Base-by-base conservation (phyloP, 2,888 invertebrate genomes). In the Drosophila subsilvestris region DNA sequence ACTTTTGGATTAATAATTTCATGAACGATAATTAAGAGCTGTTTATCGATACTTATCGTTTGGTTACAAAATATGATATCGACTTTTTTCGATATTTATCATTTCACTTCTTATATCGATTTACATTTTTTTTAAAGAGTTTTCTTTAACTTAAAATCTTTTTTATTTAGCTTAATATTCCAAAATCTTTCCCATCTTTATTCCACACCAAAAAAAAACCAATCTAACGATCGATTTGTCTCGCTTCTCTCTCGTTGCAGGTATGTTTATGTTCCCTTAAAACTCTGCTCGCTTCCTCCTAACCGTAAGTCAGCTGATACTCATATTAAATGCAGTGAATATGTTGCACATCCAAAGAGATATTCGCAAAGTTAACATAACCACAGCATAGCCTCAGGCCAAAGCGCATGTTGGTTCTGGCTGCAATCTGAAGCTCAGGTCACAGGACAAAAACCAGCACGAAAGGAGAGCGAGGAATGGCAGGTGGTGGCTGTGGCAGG, bases 171-270 rank as follows among this genome's bases (percentile, higher is more conserved):
- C 22, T 22, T 22, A 3, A 3, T 22, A 25, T 25, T 29, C 3
- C 1, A 32, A 45, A 59, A 10, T 44, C 42, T 59, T 44, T 0
- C 9, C 10, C 44, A 32, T 29, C 29, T 29, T 29, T 29, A 29
- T 29, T 1, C 12, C 29, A 29, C 27, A 7, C 17, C 9, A 1
- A 22, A 1, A 1, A 14, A 29, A 8, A n/a, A 20, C 2, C 20
- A 25, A 20, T 42, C 54, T 66, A 65, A 65, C n/a, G 18, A 18
- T 1, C 0, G 1, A 1, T 4, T 27, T 17, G 20, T 62, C 27
- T 50, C 3, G n/a, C 3, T 48, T 58, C 32, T 51, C 29, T 83
- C 10, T 81, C 53, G 8, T 86, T 86, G 4, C 78, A 82, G 87
- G 84, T 86, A 84, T 80, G 87, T 84, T 63, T 53, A 18, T 37